A percentile compares a stretch with the other conserved stretches of the same genome.
Conservation (phyloP, 2,797 vertebrate species). For the Anguilla obscura region DNA sequence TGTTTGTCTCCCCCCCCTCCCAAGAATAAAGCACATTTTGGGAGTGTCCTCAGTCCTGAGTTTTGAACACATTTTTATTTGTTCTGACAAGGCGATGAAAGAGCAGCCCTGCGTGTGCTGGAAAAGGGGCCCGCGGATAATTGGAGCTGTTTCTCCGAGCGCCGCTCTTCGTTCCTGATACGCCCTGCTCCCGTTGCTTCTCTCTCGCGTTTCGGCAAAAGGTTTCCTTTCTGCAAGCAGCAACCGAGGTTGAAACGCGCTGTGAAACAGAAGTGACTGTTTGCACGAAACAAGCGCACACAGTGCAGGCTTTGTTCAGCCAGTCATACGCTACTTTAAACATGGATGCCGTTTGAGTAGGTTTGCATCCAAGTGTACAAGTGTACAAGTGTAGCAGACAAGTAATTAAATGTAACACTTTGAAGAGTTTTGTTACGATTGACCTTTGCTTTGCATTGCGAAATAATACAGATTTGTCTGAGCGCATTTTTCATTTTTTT, state of each 20-base stretch:
- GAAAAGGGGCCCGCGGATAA: not conserved
- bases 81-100: not conserved
- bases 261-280: not conserved
- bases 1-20: no score
- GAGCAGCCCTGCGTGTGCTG: no score
- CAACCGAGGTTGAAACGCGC: not conserved
- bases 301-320: not conserved
- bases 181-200: not conserved
- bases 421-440: not conserved
- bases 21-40: not conserved
- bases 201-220: not conserved
- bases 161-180: not conserved
- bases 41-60: not conserved
- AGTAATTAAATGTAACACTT: not conserved
- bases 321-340: not conserved
- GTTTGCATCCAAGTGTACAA: no score
- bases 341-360: not conserved
- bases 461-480: not conserved
- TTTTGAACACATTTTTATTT: not conserved
- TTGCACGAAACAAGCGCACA: not conserved
- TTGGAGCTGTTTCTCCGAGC: not conserved
- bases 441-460: not conserved
- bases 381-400: not conserved
- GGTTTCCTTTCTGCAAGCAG: not conserved
- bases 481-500: not conserved